Evolutionary conservation across 2,113 vertebrate species (phyloP).

Genomic region (Sylvia atricapilla): DNA sequence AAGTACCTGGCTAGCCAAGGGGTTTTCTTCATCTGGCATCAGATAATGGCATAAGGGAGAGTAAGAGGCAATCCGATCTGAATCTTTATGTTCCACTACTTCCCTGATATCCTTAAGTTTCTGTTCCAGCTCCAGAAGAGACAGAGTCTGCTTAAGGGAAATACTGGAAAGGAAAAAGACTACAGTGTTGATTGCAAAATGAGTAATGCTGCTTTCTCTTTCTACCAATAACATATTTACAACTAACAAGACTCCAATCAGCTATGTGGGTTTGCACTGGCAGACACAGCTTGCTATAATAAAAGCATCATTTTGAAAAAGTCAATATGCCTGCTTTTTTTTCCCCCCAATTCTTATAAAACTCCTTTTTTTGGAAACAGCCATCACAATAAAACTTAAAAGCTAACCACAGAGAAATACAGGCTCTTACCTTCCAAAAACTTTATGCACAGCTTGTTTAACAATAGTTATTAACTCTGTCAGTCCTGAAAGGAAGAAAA

Average conservation of each 20-base stretch:
- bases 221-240: neutral
- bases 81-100: slow-evolving; percentile 76
- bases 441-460: slow-evolving; percentile 88
- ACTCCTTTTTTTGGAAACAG: neutral
- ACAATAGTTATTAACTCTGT: slow-evolving; percentile 88
- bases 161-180: slow-evolving; percentile 73
- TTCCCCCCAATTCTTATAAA: neutral
- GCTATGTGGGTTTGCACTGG: neutral
- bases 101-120: slow-evolving; percentile 86
- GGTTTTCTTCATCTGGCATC: slow-evolving; percentile 92
- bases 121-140: slow-evolving; percentile 90
- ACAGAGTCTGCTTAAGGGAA: slow-evolving; percentile 90
- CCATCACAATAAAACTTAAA: neutral
- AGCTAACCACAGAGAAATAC: neutral
- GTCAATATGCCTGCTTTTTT: neutral
- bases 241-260: neutral
- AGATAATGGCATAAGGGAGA: slow-evolving; percentile 85
- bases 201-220: neutral
- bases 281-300: neutral
- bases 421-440: slow-evolving; percentile 83
- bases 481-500: slow-evolving; percentile 76
- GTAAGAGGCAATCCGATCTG: slow-evolving; percentile 37
- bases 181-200: neutral
- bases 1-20: slow-evolving; percentile 87
- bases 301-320: neutral